phyloP scores from a whole-genome alignment of 2,113 vertebrate genomes.

The Amphilophus citrinellus region DNA sequence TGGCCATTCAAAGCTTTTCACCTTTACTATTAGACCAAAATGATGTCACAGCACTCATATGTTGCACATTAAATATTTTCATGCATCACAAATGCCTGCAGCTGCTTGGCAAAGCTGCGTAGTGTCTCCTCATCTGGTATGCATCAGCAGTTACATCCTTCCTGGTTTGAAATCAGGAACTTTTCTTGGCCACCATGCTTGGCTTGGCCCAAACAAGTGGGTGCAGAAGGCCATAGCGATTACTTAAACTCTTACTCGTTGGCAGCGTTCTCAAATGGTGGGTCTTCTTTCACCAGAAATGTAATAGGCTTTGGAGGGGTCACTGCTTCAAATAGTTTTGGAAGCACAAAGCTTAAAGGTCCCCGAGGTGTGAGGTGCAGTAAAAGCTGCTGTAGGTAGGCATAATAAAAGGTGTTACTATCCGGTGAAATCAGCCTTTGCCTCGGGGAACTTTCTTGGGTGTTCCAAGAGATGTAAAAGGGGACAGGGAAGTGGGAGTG shows the following conservation, averaged over 20 bases:
- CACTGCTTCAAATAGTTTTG: slow-evolving; percentile 48
- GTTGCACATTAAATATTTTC: slow-evolving; percentile 33
- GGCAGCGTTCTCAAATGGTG: slow-evolving; percentile 35
- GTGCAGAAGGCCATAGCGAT: slow-evolving; percentile 41
- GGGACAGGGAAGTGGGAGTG: not conserved
- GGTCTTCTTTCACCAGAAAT: slow-evolving; percentile 42
- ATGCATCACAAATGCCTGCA: slow-evolving; percentile 46
- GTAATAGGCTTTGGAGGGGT: slow-evolving; percentile 45
- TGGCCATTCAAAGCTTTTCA: slow-evolving; percentile 14
- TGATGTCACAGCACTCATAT: slow-evolving; percentile 6
- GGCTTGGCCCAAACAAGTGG: slow-evolving; percentile 52
- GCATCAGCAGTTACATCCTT: slow-evolving; percentile 71
- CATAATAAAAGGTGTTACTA: slow-evolving; percentile 60
- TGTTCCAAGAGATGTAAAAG: slow-evolving; percentile 50
- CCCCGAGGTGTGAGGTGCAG: slow-evolving; percentile 42
- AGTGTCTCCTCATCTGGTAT: slow-evolving; percentile 68
- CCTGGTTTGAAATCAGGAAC: slow-evolving; percentile 54
- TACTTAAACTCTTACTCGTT: slow-evolving; percentile 45
- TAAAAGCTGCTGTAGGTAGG: slow-evolving; percentile 63
- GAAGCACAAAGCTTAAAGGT: slow-evolving; percentile 31
- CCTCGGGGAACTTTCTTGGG: slow-evolving; percentile 37
- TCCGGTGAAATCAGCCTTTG: slow-evolving; percentile 52
- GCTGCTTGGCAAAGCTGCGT: slow-evolving; percentile 46
- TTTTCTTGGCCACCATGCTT: slow-evolving; percentile 59
- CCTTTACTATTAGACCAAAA: slow-evolving; percentile 10